A percentile compares a stretch with the other conserved stretches of the same genome.
Evolutionary conservation across 2,113 vertebrate species (phyloP).

Genomic region (Phrynosoma platyrhinos): DNA sequence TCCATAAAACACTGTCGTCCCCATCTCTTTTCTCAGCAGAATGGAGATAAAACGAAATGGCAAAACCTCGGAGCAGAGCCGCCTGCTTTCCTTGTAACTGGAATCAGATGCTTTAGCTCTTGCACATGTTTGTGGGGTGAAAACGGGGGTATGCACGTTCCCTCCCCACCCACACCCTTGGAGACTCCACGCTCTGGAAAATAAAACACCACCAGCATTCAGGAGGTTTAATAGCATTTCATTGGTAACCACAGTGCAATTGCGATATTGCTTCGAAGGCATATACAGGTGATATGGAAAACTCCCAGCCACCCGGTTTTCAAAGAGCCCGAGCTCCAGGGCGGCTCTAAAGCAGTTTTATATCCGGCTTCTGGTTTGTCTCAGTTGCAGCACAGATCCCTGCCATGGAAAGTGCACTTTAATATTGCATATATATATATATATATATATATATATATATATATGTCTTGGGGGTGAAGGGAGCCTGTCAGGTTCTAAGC

Average conservation of each 20-base stretch:
- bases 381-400: background rate
- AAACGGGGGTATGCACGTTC: background rate
- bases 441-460: too few species aligned
- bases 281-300: conserved; percentile 21
- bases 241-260: conserved; percentile 43
- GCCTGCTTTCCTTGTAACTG: background rate
- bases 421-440: too few species aligned
- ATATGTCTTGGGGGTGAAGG: fast-evolving
- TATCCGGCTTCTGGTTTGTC: conserved; percentile 14
- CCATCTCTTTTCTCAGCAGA: background rate
- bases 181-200: background rate
- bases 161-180: background rate
- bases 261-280: conserved; percentile 44
- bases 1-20: fast-evolving
- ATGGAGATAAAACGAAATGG: background rate
- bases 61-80: background rate
- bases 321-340: background rate
- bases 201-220: background rate
- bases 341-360: background rate
- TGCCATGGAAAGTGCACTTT: background rate
- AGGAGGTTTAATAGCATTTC: conserved; percentile 55
- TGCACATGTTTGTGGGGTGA: background rate
- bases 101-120: conserved; percentile 4
- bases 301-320: background rate
- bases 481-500: background rate